Evolutionary conservation across 2,797 vertebrate species (phyloP).

Genomic region (Chloroceryle amazona): DNA sequence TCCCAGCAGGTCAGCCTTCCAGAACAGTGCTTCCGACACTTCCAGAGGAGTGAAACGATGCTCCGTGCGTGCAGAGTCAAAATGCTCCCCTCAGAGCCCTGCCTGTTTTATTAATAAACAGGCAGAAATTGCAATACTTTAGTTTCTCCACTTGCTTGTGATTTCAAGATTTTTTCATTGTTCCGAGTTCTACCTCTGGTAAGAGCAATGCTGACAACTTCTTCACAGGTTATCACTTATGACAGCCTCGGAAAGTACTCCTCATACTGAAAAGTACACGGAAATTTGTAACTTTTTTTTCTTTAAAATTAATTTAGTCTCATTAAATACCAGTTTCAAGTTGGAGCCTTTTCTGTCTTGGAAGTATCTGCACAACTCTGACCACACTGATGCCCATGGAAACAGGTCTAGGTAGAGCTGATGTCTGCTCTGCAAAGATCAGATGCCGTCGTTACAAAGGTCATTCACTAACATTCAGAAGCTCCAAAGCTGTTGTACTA

Average conservation of each 20-base stretch:
- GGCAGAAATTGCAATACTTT: not conserved
- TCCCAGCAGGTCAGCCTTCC: not conserved
- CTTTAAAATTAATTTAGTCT: not conserved
- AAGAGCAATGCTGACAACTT: not conserved
- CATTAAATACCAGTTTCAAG: not conserved
- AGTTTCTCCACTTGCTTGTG: not conserved
- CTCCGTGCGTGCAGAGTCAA: not conserved
- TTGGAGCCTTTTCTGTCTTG: not conserved
- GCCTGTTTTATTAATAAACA: not conserved
- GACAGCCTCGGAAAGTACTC: not conserved
- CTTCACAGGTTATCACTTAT: not conserved
- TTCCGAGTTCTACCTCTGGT: not conserved
- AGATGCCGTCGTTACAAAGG: not conserved
- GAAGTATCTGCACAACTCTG: not conserved
- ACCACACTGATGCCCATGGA: fast-evolving
- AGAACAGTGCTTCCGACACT: not conserved
- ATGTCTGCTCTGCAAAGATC: not conserved
- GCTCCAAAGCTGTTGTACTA: not conserved
- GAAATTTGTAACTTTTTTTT: not conserved
- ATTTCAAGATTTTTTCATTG: not conserved
- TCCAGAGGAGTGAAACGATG: fast-evolving
- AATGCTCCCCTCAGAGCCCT: not conserved
- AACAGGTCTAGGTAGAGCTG: fast-evolving
- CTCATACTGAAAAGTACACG: fast-evolving
- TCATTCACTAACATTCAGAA: not conserved